Percentiles rank a stretch among this genome's conserved stretches.
phyloP scores from a whole-genome alignment of 2,113 vertebrate genomes.

The Colius striatus region DNA sequence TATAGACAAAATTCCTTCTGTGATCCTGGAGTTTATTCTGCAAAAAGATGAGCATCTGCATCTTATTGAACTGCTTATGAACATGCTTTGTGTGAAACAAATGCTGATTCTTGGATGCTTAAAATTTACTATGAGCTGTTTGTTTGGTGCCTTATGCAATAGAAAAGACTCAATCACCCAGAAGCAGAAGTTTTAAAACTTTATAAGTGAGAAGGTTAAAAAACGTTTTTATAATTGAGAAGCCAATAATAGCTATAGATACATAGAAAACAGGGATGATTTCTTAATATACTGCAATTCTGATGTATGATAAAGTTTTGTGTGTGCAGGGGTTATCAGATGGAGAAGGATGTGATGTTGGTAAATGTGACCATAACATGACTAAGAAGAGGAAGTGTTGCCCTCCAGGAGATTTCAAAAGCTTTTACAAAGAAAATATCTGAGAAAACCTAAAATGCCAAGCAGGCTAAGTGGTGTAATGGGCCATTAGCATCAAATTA shows the following conservation, averaged over 20 bases:
- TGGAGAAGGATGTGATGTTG: neutral
- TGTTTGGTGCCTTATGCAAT: neutral
- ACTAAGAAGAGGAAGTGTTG: neutral
- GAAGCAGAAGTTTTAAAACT: neutral
- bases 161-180: neutral
- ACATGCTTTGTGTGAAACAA: neutral
- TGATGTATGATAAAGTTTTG: neutral
- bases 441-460: neutral
- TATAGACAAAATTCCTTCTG: neutral
- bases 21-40: neutral
- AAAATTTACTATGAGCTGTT: neutral
- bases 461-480: neutral
- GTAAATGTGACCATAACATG: neutral
- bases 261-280: neutral
- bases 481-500: neutral
- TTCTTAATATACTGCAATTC: neutral
- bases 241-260: neutral
- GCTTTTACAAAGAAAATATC: neutral
- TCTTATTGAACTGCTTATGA: neutral
- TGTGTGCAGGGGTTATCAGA: neutral
- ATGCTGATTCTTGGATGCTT: neutral
- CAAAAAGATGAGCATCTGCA: neutral
- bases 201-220: neutral
- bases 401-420: neutral
- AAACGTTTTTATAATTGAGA: neutral